phyloP scores from a whole-genome alignment of 35 echinoderm and acorn worm genomes.

The Apostichopus parvimensis region DNA sequence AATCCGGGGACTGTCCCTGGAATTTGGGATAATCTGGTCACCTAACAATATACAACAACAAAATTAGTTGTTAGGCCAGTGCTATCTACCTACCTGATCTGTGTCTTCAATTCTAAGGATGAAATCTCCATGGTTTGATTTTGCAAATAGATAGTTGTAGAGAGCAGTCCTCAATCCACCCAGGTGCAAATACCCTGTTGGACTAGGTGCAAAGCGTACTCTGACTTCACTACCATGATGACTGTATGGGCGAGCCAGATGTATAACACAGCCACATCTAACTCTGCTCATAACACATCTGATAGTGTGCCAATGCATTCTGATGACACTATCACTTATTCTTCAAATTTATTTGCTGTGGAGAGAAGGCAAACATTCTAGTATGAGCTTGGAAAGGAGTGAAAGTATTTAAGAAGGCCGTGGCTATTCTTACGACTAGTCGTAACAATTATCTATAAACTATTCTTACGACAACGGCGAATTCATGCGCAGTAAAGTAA shows the following conservation, averaged over 20 bases:
- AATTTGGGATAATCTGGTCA: no score
- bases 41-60: no score
- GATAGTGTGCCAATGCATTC: neutral
- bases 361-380: neutral
- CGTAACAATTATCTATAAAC: no score
- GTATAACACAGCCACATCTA: neutral
- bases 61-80: no score
- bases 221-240: conserved; percentile 44
- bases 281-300: neutral
- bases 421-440: no score
- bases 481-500: no score
- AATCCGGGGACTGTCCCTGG: no score
- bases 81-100: conserved; percentile 66
- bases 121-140: conserved; percentile 71
- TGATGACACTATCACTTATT: no score
- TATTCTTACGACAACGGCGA: no score
- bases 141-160: conserved; percentile 96
- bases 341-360: neutral
- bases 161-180: conserved; percentile 90
- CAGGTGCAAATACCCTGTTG: conserved; percentile 87
- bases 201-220: conserved; percentile 95
- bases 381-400: no score
- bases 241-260: neutral
- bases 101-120: conserved; percentile 94
- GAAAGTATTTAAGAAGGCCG: no score